These are phyloP conservation scores for Cylloceria caligata DNA, from an alignment of 2,888 invertebrate species.

Conservation along the genomic window DNA sequence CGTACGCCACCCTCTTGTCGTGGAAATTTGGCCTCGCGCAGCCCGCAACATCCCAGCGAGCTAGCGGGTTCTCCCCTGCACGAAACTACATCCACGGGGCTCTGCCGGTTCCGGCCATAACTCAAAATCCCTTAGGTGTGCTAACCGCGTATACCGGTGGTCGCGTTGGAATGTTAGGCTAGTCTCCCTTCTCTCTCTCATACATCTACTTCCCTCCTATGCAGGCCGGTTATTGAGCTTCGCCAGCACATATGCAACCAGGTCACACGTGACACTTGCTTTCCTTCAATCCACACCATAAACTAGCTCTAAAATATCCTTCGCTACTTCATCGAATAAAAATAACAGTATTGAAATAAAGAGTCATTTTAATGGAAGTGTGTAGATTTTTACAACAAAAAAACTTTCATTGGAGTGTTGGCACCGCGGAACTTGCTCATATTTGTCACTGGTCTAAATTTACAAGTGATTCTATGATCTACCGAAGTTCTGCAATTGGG, in stretches of 20 bases:
- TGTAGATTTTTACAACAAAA: too few relatives aligned
- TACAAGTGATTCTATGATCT: too few relatives aligned
- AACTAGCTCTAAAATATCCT: not conserved
- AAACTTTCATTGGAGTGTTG: too few relatives aligned
- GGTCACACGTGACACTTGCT: constrained; percentile 43
- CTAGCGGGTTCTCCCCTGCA: constrained; percentile 36
- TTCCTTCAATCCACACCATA: constrained; percentile 18
- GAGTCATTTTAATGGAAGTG: too few relatives aligned
- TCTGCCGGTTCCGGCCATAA: constrained; percentile 77
- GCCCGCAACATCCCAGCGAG: constrained; percentile 23
- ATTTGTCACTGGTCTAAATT: too few relatives aligned
- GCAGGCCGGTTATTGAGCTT: constrained; percentile 65
- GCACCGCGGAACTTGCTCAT: too few relatives aligned
- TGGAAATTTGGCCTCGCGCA: constrained; percentile 32
- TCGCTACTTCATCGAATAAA: not conserved
- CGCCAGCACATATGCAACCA: constrained; percentile 37
- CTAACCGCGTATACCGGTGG: constrained; percentile 78
- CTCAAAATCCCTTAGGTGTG: constrained; percentile 82
- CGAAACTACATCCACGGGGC: constrained; percentile 47
- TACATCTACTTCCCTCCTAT: not conserved
- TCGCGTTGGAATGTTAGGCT: constrained; percentile 77
- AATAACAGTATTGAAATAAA: too few relatives aligned
- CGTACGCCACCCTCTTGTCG: constrained; percentile 5
- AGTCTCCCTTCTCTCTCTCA: constrained; percentile 1
- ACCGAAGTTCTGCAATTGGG: too few relatives aligned